Base-by-base conservation (phyloP, 64 coral and sea anemone genomes). In the Astreopora myriophthalma region DNA sequence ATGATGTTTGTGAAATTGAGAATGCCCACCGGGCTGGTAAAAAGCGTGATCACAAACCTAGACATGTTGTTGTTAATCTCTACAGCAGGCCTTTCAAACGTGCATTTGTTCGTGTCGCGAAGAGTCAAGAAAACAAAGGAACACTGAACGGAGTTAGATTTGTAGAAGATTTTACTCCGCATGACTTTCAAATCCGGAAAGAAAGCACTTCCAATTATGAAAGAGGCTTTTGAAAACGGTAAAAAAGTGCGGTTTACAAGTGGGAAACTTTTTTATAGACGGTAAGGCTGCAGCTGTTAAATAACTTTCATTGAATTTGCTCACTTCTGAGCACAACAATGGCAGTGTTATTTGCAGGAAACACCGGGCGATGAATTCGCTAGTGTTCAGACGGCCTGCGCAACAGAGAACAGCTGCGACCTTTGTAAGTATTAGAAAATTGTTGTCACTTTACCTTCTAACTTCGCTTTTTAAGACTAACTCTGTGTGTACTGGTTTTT, bases 151-250 rank as follows among this genome's bases (percentile, higher is more conserved):
- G n/a, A n/a, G 67, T 70, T 24, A 48, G 73, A 37, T 26, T 76
- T 76, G 38, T 44, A 5, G 73, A 75, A 26, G 73, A 75, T 33
- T 70, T 70, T 34, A 70, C 30, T 3, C 36, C 36, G 7, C 24
- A 25, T 48, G 73, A 44, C 20, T 48, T 76, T 14, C 22, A 76
- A 26, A 11, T 14, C 17, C 20, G 73, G 7, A 48, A 73, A 9
- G n/a, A 48, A 48, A 76, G 73, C 73, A 48, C 73, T 76, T 20
- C 73, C n/a, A 4, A 25, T 48, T 37, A 76, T 76, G 73, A 76
- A 48, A 48, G 7, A 44, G 20, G 73, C 73, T 23, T 76, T 26
- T 26, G 39, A 48, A n/a, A n/a, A n/a, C n/a, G n/a, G n/a, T n/a
- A n/a, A n/a, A n/a, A n/a, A n/a, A n/a, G n/a, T n/a, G n/a, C n/a